Conservation (phyloP, 2,113 vertebrate species). For the Epinephelus cyanopodus region DNA sequence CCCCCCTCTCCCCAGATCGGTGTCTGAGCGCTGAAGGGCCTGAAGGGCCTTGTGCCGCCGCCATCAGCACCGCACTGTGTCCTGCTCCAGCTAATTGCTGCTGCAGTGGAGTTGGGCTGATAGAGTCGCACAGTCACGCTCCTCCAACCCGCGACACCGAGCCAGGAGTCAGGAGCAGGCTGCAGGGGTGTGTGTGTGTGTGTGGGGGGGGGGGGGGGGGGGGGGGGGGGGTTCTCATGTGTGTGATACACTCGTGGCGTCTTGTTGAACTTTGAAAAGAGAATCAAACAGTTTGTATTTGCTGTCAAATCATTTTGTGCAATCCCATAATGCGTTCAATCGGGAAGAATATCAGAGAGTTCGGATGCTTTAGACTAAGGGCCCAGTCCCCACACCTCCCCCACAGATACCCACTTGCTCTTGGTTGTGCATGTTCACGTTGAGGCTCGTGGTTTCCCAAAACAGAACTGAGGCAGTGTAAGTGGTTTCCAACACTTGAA, state of each 20-base stretch:
- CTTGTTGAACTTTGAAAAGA: background rate
- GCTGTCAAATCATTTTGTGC: background rate
- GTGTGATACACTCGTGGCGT: background rate
- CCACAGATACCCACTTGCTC: too few species aligned
- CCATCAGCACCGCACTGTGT: slow-evolving; percentile 5
- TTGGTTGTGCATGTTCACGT: too few species aligned
- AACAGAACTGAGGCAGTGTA: too few species aligned
- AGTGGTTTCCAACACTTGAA: too few species aligned
- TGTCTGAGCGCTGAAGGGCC: slow-evolving; percentile 40
- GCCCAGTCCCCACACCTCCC: too few species aligned
- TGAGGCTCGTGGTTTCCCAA: too few species aligned
- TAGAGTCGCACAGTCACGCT: slow-evolving; percentile 18
- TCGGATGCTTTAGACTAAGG: background rate
- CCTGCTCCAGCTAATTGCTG: slow-evolving; percentile 53
- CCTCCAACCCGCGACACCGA: slow-evolving; percentile 33
- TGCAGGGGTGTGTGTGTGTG: slow-evolving; percentile 8
- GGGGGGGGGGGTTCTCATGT: too few species aligned
- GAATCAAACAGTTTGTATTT: background rate
- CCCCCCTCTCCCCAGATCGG: slow-evolving; percentile 21
- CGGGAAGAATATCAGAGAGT: too few species aligned
- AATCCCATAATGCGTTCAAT: too few species aligned
- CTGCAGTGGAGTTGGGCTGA: slow-evolving; percentile 12
- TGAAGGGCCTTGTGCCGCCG: slow-evolving; percentile 23
- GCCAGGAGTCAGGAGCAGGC: slow-evolving; percentile 17
- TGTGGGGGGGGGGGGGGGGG: too few species aligned